phyloP scores from a whole-genome alignment of 2,888 invertebrate species.

The Heliconius ismenius region DNA sequence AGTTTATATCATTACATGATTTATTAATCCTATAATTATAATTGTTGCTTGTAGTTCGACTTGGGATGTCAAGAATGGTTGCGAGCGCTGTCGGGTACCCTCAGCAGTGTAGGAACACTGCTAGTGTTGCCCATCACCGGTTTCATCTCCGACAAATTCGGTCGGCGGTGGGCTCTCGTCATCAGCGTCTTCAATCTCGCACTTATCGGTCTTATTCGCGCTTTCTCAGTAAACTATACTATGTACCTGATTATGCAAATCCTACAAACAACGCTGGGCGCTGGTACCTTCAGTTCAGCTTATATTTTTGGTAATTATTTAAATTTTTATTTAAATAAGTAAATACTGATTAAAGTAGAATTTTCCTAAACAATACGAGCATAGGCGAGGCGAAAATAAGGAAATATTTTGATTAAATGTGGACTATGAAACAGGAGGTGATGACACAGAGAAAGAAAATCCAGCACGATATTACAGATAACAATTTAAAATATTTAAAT shows the following conservation, averaged over 20 bases:
- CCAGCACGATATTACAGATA: no score
- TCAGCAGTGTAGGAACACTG: conserved; percentile 84
- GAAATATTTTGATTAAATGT: no score
- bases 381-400: no score
- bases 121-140: conserved; percentile 84
- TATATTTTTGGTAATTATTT: conserved; percentile 65
- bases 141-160: conserved; percentile 82
- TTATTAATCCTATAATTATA: background rate
- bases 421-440: no score
- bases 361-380: background rate
- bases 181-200: conserved; percentile 59
- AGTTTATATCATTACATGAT: no score
- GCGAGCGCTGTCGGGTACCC: conserved; percentile 84
- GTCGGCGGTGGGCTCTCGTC: conserved; percentile 65
- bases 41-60: conserved; percentile 67
- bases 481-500: no score
- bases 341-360: background rate
- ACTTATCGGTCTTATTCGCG: conserved; percentile 76
- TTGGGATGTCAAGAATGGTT: conserved; percentile 84
- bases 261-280: conserved; percentile 77
- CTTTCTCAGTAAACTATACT: conserved; percentile 80
- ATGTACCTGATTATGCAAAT: conserved; percentile 80
- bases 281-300: conserved; percentile 79
- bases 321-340: background rate
- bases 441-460: no score